Evolutionary conservation across 2,888 invertebrate species (phyloP).

Genomic region (Drosophila eohydei): DNA sequence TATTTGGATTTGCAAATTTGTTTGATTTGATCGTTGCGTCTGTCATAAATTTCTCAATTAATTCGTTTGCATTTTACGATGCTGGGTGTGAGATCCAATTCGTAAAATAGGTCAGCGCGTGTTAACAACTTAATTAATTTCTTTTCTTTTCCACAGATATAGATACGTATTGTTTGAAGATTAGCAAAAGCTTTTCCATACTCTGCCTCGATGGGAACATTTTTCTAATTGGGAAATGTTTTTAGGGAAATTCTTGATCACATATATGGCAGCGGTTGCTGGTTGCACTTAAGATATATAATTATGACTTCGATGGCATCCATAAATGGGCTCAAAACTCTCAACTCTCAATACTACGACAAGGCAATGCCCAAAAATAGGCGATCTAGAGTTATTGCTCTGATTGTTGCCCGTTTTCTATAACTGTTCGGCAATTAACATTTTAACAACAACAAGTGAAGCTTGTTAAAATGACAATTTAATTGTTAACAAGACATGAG

Average conservation of each 20-base stretch:
- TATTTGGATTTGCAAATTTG: constrained; percentile 73
- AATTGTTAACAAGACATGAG: constrained; percentile 78
- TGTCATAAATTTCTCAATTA: constrained; percentile 76
- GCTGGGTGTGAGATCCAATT: constrained; percentile 54
- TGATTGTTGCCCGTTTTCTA: constrained; percentile 76
- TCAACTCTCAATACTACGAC: constrained; percentile 39
- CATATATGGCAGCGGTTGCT: constrained; percentile 24
- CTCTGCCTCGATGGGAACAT: constrained; percentile 10
- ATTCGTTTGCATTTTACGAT: constrained; percentile 46
- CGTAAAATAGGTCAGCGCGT: constrained; percentile 60
- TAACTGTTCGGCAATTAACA: constrained; percentile 83
- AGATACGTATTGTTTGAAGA: not conserved
- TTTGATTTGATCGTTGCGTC: constrained; percentile 46
- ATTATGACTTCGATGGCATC: constrained; percentile 66
- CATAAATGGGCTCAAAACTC: constrained; percentile 47
- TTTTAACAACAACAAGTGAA: constrained; percentile 71
- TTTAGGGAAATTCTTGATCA: constrained; percentile 24
- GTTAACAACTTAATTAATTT: constrained; percentile 30
- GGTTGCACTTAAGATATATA: constrained; percentile 45
- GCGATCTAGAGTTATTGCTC: constrained; percentile 60
- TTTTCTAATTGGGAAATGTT: constrained; percentile 6
- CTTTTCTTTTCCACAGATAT: not conserved
- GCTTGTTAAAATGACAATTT: constrained; percentile 84
- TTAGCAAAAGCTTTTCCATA: not conserved
- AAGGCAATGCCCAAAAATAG: constrained; percentile 78